Percentiles rank a stretch among this genome's conserved stretches.
These are phyloP conservation scores for Hermetia illucens DNA, from an alignment of 1,140 invertebrate species.

Conservation along the genomic window DNA sequence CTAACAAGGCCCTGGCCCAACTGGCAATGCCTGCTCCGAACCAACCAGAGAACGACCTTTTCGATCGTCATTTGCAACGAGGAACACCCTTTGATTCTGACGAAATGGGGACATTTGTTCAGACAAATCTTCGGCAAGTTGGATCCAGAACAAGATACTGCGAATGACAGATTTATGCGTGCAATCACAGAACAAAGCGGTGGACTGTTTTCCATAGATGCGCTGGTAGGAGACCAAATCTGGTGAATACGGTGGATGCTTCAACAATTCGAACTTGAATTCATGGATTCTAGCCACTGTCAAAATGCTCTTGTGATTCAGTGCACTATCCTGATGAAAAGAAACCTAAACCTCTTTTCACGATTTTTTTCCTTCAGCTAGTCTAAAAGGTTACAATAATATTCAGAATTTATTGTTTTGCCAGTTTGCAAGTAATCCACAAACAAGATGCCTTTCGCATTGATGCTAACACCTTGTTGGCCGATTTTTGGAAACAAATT, in stretches of 20 bases:
- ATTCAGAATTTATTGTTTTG: too few species aligned
- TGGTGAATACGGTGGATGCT: conserved; percentile 25
- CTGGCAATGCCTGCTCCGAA: conserved; percentile 17
- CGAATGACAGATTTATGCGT: conserved; percentile 6
- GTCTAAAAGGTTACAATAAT: too few species aligned
- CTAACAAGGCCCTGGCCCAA: conserved; percentile 10
- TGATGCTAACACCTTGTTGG: too few species aligned
- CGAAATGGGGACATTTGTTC: conserved; percentile 1
- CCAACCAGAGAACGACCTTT: conserved; percentile 10
- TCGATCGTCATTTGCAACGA: conserved; percentile 9
- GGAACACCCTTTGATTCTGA: conserved; percentile 9
- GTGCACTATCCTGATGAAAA: too few species aligned
- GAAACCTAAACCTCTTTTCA: too few species aligned
- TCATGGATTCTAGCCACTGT: too few species aligned
- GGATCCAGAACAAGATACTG: conserved; percentile 1
- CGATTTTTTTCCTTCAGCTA: too few species aligned
- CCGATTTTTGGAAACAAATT: too few species aligned
- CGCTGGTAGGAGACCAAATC: conserved; percentile 31
- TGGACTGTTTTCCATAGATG: conserved; percentile 19
- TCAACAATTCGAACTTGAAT: conserved; percentile 15
- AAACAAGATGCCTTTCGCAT: too few species aligned
- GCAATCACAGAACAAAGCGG: conserved; percentile 5
- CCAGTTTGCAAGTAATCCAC: too few species aligned
- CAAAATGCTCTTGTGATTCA: too few species aligned
- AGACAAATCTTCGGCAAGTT: not conserved